Evolutionary conservation across 2,113 vertebrate species (phyloP).

Genomic region (Peromyscus leucopus): DNA sequence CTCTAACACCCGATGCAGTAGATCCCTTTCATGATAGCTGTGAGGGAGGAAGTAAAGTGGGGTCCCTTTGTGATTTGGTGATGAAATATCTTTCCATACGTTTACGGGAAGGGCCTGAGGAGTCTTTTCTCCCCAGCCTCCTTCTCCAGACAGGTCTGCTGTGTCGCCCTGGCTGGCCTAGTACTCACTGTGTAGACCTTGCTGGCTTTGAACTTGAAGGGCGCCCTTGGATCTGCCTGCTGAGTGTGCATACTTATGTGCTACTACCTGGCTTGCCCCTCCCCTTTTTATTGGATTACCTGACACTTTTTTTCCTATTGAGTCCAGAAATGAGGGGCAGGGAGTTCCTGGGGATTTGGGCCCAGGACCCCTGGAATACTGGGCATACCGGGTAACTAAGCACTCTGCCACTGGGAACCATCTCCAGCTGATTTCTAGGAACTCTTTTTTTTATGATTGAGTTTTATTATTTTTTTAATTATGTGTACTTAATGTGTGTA

Average conservation of each 20-base stretch:
- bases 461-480: background rate
- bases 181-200: background rate
- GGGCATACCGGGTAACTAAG: background rate
- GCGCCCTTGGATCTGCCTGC: background rate
- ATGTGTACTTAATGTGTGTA: background rate
- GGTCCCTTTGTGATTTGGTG: slow-evolving; percentile 11
- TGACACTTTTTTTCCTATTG: background rate
- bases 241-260: background rate
- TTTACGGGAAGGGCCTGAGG: background rate
- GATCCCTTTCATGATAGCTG: background rate
- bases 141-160: background rate
- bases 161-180: background rate
- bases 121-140: background rate
- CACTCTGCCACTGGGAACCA: background rate
- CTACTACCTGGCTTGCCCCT: background rate
- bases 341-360: background rate
- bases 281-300: background rate
- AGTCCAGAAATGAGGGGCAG: background rate
- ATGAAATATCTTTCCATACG: background rate
- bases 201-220: background rate
- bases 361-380: background rate
- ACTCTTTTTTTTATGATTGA: background rate
- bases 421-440: background rate
- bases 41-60: background rate
- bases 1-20: background rate